Percentiles rank a stretch among this genome's conserved stretches.
phyloP scores from a whole-genome alignment of 2,888 invertebrate genomes.

The Tanaodytes sp. region DNA sequence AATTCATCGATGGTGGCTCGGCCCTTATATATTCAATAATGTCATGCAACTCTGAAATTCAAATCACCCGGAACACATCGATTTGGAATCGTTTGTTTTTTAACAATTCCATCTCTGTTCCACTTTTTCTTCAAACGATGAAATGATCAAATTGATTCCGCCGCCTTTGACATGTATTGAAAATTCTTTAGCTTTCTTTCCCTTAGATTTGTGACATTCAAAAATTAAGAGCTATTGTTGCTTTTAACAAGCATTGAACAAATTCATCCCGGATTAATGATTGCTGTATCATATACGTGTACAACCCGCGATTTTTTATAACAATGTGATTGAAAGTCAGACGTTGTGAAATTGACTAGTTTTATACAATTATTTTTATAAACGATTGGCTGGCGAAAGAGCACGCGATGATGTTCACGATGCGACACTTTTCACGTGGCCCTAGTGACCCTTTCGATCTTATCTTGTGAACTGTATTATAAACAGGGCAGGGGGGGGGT shows the following conservation, averaged over 20 bases:
- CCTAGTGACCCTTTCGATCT: slow-evolving; percentile 16
- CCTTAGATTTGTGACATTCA: too few species aligned
- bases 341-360: slow-evolving; percentile 72
- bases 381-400: slow-evolving; percentile 70
- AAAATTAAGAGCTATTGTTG: too few species aligned
- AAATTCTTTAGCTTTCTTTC: too few species aligned
- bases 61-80: slow-evolving; percentile 60
- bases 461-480: slow-evolving; percentile 39
- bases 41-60: slow-evolving; percentile 72
- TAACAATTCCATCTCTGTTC: too few species aligned
- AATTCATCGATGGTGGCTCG: slow-evolving; percentile 68
- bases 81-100: slow-evolving; percentile 23
- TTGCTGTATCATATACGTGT: too few species aligned
- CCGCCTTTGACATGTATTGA: too few species aligned
- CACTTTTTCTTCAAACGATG: too few species aligned
- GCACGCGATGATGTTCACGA: slow-evolving; percentile 20
- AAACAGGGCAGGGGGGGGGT: slow-evolving; percentile 10
- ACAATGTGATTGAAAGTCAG: slow-evolving; percentile 71
- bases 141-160: too few species aligned
- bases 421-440: slow-evolving; percentile 35
- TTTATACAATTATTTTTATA: slow-evolving; percentile 74
- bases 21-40: slow-evolving; percentile 70
- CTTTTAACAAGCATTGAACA: too few species aligned
- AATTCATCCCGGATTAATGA: too few species aligned
- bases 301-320: too few species aligned